Evolutionary conservation across 1,140 invertebrate genomes (phyloP).

Genomic region (Eriocheir sinensis): DNA sequence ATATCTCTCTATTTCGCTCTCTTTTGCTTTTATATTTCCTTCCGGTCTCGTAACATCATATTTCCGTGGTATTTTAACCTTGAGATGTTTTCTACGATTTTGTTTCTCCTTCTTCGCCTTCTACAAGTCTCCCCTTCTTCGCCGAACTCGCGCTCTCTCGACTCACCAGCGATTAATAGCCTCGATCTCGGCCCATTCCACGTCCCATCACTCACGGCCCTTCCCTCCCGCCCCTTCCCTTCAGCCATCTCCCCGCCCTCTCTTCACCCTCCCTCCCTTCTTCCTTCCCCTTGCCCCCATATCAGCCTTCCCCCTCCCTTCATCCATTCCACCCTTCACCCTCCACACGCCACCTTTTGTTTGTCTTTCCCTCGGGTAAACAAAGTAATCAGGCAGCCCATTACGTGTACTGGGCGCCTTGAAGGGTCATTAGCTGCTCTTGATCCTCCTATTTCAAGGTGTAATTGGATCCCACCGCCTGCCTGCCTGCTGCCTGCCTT

Average conservation of each 20-base stretch:
- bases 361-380: slow-evolving; percentile 1
- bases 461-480: neutral
- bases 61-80: neutral
- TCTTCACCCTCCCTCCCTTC: no score
- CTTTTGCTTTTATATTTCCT: no score
- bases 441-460: slow-evolving; percentile 2
- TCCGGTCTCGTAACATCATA: no score
- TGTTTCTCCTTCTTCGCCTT: neutral
- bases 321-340: no score
- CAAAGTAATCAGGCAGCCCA: neutral
- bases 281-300: no score
- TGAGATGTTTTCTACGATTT: neutral
- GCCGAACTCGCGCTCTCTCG: no score
- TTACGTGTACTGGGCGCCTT: neutral
- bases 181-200: neutral
- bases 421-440: neutral
- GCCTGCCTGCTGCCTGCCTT: neutral
- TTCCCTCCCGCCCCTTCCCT: no score
- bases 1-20: no score
- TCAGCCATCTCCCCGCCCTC: no score
- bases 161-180: neutral
- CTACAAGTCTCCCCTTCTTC: no score
- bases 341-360: no score
- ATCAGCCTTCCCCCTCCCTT: no score
- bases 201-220: neutral